A percentile compares a stretch with the other conserved stretches of the same genome.
Conservation (phyloP, 2,113 vertebrate species). For the Lasiurus cinereus region DNA sequence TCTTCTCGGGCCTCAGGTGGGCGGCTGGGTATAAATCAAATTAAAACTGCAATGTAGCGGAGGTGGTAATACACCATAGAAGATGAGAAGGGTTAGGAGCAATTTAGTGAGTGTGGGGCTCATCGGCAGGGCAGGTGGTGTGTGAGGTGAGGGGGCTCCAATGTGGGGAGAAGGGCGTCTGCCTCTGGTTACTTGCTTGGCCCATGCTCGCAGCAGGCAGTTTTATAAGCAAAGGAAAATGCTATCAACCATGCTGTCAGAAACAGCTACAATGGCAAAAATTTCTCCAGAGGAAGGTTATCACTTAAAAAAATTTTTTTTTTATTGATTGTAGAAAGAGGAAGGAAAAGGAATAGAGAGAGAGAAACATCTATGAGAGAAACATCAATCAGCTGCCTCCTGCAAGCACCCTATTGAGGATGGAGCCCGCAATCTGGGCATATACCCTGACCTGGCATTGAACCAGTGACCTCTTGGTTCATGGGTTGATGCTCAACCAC, state of each 20-base stretch:
- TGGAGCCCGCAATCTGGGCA: no score
- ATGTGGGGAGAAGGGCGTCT: not conserved
- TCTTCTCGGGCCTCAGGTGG: conserved; percentile 72
- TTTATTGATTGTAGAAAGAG: no score
- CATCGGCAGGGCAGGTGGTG: not conserved
- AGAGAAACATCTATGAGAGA: no score
- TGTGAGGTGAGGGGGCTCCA: not conserved
- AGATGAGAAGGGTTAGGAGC: conserved; percentile 56
- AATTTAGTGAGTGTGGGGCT: not conserved
- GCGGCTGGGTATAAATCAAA: conserved; percentile 69
- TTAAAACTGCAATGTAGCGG: not conserved
- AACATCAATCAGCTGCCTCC: no score
- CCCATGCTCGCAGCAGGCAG: not conserved
- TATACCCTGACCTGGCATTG: no score
- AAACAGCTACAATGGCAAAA: not conserved
- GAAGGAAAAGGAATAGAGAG: no score
- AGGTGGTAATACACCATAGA: not conserved
- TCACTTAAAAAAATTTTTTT: no score
- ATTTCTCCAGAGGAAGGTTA: not conserved
- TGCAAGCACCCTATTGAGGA: no score
- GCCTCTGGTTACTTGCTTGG: not conserved
- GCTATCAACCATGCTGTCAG: not conserved
- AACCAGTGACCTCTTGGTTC: no score
- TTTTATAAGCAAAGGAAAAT: conserved; percentile 50
- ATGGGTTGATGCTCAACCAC: no score